Evolutionary conservation across 1,140 invertebrate species (phyloP), one percentile per base, ranked within the genome.

Genomic region (Musca domestica): DNA sequence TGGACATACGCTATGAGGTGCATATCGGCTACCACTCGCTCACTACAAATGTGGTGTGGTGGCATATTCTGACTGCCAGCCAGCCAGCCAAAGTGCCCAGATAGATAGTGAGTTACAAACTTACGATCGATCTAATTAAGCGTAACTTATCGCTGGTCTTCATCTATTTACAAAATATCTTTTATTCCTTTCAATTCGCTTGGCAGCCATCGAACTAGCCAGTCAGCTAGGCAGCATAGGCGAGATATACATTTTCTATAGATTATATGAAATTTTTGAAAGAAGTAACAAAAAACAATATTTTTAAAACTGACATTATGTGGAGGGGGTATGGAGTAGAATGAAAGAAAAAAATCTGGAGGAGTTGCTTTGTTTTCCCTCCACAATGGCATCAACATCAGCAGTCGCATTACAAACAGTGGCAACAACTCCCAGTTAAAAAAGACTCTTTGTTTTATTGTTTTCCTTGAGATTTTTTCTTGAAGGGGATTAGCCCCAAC

Each of bases 101-200:
- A 3, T 3, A 30, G 34, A 41, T 41, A 41, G 34, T 41, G 34
- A 41, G 34, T 41, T 41, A 41, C 34, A 41, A 41, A 41, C 34
- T 5, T 41, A 41, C 34, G 46, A 68, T 68, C 67, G 67, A 68
- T 68, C 67, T 68, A 68, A 68, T 68, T 68, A 68, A 68, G 67
- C 67, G 54, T 63, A 58, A 27, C 54, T 68, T 68, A 68, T 68
- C 67, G 67, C 52, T 34, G 25, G 56, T 68, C 41, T 68, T 25
- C 56, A 61, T 61, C 56, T 61, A 34, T 61, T 61, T 22, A 48
- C 47, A 23, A 52, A 52, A 22, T 52, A 23, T 52, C 23, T 20
- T 52, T 52, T 52, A 22, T 52, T 52, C 23, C 23, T 20, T 52
- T 52, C 34, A 41, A 41, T 41, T 58, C 23, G 23, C 9, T 30